Percentiles rank a stretch among this genome's conserved stretches.
Evolutionary conservation across 2,797 vertebrate species (phyloP).

Genomic region (Remorina albescens): DNA sequence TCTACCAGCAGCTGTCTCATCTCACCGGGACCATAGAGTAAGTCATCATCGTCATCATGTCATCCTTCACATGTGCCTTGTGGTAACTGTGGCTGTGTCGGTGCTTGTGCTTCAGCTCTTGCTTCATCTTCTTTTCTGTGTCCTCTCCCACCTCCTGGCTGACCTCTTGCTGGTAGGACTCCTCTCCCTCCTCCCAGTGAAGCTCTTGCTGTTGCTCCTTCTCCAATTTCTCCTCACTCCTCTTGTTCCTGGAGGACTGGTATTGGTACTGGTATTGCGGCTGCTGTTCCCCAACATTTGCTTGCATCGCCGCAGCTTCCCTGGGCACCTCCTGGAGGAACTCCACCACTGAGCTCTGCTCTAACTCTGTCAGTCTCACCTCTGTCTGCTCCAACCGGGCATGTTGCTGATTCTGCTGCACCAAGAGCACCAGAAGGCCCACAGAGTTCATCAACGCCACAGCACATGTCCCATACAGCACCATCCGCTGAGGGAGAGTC

Average conservation of each 20-base stretch:
- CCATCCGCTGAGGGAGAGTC: constrained; percentile 81
- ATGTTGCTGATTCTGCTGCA: constrained; percentile 88
- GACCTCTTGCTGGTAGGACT: constrained; percentile 54
- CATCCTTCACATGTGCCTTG: constrained; percentile 83
- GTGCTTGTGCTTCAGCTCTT: constrained; percentile 66
- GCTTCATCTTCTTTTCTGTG: constrained; percentile 59
- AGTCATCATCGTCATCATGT: constrained; percentile 95
- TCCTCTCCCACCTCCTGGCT: constrained; percentile 77
- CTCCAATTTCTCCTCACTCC: constrained; percentile 75
- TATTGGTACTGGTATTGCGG: constrained; percentile 65
- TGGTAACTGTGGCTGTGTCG: constrained; percentile 66
- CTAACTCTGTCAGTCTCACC: constrained; percentile 71
- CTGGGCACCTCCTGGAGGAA: constrained; percentile 81
- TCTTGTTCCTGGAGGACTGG: constrained; percentile 86
- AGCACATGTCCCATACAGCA: constrained; percentile 84
- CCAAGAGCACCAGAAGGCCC: constrained; percentile 88
- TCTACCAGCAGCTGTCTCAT: constrained; percentile 1
- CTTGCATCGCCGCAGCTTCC: constrained; percentile 57
- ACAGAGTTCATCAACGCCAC: constrained; percentile 87
- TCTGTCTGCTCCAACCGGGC: constrained; percentile 79
- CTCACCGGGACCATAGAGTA: constrained; percentile 98
- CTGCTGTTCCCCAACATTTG: not conserved
- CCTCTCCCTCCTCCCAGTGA: constrained; percentile 20
- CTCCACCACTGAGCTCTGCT: constrained; percentile 83
- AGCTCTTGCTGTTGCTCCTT: constrained; percentile 54